Evolutionary conservation across 2,113 vertebrate species (phyloP).

Genomic region (Alligator mississippiensis): DNA sequence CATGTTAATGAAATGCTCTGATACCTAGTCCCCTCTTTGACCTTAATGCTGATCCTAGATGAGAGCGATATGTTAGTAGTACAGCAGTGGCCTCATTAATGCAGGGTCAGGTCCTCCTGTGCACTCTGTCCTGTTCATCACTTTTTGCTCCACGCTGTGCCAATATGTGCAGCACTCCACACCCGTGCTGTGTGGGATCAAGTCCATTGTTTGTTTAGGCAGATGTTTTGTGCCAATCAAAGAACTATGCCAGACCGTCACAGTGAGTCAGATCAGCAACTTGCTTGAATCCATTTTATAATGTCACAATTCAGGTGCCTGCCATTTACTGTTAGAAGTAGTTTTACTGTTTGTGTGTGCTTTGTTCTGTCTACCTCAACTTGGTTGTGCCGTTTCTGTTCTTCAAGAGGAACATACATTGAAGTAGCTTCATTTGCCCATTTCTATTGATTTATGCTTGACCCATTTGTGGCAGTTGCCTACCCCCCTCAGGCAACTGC

Average conservation of each 20-base stretch:
- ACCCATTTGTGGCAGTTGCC: not conserved
- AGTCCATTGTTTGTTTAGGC: fast-evolving
- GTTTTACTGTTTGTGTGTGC: not conserved
- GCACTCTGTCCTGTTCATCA: not conserved
- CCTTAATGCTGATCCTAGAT: not conserved
- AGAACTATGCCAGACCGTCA: not conserved
- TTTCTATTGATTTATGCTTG: not conserved
- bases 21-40: not conserved
- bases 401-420: not conserved
- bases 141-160: not conserved
- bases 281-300: not conserved
- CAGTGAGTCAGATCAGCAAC: not conserved
- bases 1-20: fast-evolving
- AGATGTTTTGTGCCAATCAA: not conserved
- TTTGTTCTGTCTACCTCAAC: not conserved
- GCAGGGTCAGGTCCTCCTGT: not conserved
- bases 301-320: not conserved
- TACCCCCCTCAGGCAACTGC: not conserved
- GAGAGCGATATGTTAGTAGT: not conserved
- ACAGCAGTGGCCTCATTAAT: fast-evolving
- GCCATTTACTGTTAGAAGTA: not conserved
- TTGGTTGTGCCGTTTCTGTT: not conserved
- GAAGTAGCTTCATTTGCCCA: not conserved
- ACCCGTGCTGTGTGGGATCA: fast-evolving
- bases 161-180: not conserved